phyloP scores from a whole-genome alignment of 2,888 invertebrate species.

The Ceratothoa steindachneri region DNA sequence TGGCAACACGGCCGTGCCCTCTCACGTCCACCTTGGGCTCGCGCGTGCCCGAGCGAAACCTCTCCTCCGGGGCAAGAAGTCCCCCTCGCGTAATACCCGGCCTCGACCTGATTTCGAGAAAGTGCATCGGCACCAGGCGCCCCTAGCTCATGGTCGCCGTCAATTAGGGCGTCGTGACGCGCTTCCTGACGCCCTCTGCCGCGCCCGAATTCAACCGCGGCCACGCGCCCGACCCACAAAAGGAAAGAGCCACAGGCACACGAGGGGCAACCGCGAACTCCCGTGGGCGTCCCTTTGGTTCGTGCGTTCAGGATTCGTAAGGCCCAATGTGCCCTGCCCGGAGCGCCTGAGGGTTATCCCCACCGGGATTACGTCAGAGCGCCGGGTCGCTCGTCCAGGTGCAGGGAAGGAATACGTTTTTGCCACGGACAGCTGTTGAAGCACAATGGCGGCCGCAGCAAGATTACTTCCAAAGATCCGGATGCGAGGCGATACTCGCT shows the following conservation, averaged over 20 bases:
- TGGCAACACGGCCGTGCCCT: no score
- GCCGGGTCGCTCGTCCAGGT: constrained; percentile 4
- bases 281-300: neutral
- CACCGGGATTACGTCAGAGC: constrained; percentile 8
- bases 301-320: neutral
- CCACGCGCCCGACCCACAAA: constrained; percentile 2
- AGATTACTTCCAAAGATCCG: constrained; percentile 10
- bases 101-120: no score
- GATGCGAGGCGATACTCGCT: neutral
- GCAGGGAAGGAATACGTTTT: constrained; percentile 12
- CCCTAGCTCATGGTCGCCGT: no score
- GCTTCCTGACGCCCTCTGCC: neutral
- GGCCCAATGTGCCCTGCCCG: neutral
- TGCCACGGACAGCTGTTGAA: constrained; percentile 12
- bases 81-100: no score
- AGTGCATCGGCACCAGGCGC: no score
- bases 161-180: no score
- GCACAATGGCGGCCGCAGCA: neutral
- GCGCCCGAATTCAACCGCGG: neutral
- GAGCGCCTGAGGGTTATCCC: neutral
- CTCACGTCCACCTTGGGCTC: no score
- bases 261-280: neutral
- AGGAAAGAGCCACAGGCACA: neutral
- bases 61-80: no score
- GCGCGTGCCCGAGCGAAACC: no score